Base-by-base conservation (phyloP, 1,140 invertebrate genomes). In the Mactra quadrangularis region DNA sequence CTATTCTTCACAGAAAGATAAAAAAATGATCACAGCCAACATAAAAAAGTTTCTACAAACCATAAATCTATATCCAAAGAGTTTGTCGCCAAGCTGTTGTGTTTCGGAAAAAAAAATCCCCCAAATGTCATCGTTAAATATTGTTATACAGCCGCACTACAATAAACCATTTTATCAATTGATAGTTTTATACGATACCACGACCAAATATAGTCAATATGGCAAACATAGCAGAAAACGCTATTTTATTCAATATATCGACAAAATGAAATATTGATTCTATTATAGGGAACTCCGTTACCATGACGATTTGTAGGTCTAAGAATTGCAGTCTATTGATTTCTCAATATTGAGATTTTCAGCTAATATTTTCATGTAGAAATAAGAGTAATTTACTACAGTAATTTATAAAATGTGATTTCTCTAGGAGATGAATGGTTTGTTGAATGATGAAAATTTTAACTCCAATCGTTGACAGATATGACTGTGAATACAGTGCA, bases 211-310 rank as follows among this genome's bases (percentile, higher is more conserved):
- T 45, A 64, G 60, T 64, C 60, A 45, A 64, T 64, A 41, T 41
- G 38, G 60, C 60, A 64, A 64, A 64, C 60, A 64, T n/a, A 33
- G 22, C 60, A n/a, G 60, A 64, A n/a, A n/a, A 64, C 41, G 60
- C 35, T 22, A 64, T 64, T 64, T 64, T 64, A 75, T 75, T 75
- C 71, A 75, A 75, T 75, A 75, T 75, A 75, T 75, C 59, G 71
- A 75, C 71, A 75, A 59, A 41, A 55, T 75, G 55, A 75, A 75
- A 75, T 75, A 59, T 75, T 75, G 71, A 75, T 75, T 75, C 57
- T 75, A 75, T 59, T 75, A 75, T 57, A 75, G 50, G 38, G 60
- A 57, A 59, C 52, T 59, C 38, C 31, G 71, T 75, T 75, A 41
- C 71, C 71, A 75, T 75, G 71, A 75, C 71, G 25, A 75, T 75